Conservation (phyloP, 1,140 invertebrate genomes). For the Drosophila trapezifrons region DNA sequence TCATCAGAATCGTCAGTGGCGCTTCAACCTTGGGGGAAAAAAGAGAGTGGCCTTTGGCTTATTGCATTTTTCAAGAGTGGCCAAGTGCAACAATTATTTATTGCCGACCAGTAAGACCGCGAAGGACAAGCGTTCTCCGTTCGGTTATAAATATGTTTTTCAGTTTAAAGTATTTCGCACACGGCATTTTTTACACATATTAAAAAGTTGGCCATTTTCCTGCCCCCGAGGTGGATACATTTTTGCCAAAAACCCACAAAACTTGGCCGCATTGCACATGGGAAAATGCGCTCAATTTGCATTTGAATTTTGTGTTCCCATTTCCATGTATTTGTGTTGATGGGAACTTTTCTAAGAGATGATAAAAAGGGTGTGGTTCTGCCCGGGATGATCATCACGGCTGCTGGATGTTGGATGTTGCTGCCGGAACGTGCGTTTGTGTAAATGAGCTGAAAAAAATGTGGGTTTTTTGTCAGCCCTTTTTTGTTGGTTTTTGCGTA, state of each 20-base stretch:
- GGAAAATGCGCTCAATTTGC: conserved; percentile 60
- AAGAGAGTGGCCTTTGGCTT: conserved; percentile 45
- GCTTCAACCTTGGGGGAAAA: conserved; percentile 16
- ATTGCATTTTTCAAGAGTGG: conserved; percentile 73
- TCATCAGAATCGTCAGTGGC: conserved; percentile 12
- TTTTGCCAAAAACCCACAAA: conserved; percentile 43
- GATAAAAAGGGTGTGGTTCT: conserved; percentile 48
- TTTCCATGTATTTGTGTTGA: conserved; percentile 57
- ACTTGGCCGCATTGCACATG: conserved; percentile 59
- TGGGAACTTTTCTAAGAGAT: conserved; percentile 36
- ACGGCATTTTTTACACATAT: conserved; percentile 36
- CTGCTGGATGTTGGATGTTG: conserved; percentile 31
- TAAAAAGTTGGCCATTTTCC: conserved; percentile 41
- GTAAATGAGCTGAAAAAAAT: conserved; percentile 65
- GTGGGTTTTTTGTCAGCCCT: conserved; percentile 38
- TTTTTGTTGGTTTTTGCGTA: conserved; percentile 50
- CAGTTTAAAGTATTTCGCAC: conserved; percentile 28
- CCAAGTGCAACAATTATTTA: conserved; percentile 65
- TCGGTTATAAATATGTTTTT: conserved; percentile 50
- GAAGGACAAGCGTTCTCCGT: conserved; percentile 36
- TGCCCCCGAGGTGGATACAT: conserved; percentile 22
- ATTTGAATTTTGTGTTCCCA: conserved; percentile 58
- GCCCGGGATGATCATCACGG: conserved; percentile 26
- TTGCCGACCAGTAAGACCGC: conserved; percentile 29
- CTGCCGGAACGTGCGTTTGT: conserved; percentile 61